These are phyloP conservation scores for Psammodynastes pulverulentus DNA, from an alignment of 2,113 vertebrate genomes.

Conservation along the genomic window DNA sequence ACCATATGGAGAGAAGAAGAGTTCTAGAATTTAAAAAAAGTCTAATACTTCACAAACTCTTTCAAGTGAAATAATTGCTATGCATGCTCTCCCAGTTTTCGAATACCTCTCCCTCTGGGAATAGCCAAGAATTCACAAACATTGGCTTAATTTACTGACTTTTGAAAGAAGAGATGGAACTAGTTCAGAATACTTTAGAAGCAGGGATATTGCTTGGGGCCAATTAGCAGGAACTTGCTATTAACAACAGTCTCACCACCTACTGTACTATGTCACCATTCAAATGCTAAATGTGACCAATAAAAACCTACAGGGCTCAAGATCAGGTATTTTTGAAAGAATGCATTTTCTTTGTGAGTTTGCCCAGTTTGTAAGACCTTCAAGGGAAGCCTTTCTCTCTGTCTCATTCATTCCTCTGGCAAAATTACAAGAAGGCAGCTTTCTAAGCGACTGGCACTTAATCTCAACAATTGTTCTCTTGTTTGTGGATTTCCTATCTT, in stretches of 20 bases:
- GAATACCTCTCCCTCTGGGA: background rate
- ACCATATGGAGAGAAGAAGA: conserved; percentile 22
- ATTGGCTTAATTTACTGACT: background rate
- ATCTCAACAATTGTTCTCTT: background rate
- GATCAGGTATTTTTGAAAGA: background rate
- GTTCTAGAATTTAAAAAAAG: background rate
- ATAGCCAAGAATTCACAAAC: background rate
- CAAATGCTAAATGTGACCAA: background rate
- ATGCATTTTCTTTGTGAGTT: background rate
- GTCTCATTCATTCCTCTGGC: background rate
- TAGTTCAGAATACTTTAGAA: background rate
- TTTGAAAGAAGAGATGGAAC: background rate
- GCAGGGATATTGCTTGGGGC: background rate
- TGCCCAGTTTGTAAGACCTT: background rate
- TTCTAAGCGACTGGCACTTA: background rate
- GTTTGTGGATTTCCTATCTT: background rate
- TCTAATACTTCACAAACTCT: conserved; percentile 33
- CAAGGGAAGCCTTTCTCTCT: background rate
- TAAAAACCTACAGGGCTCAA: background rate
- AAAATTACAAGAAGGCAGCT: background rate
- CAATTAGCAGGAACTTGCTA: background rate
- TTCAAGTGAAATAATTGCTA: background rate
- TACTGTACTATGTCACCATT: background rate
- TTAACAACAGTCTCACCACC: background rate
- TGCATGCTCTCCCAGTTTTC: background rate